These are phyloP conservation scores for Mobula hypostoma DNA, from an alignment of 2,113 vertebrate species.

Conservation along the genomic window DNA sequence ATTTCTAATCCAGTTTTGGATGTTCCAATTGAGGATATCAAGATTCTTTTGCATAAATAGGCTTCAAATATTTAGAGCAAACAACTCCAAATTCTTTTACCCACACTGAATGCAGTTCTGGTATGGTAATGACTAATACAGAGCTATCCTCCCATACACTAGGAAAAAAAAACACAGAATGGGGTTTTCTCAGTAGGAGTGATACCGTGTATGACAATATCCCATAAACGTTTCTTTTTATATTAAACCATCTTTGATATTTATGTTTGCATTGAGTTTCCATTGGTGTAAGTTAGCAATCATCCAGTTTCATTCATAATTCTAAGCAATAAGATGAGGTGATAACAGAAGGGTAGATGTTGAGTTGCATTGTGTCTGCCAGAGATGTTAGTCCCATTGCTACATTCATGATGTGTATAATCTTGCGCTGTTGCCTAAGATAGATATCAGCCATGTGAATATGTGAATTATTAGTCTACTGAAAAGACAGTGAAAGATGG, in stretches of 20 bases:
- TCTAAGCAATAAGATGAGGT: neutral
- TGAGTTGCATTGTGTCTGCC: neutral
- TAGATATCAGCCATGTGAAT: too few species aligned
- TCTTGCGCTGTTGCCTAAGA: neutral
- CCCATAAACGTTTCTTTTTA: neutral
- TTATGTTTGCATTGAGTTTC: neutral
- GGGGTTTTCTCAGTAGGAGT: constrained; percentile 15
- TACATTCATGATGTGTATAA: neutral
- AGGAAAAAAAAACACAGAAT: neutral
- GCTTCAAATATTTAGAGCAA: neutral
- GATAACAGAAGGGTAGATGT: neutral
- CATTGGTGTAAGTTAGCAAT: neutral
- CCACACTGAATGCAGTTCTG: neutral
- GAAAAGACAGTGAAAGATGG: neutral
- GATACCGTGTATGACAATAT: neutral
- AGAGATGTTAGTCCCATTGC: neutral
- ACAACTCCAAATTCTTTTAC: neutral
- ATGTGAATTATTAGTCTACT: neutral
- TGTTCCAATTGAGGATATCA: neutral
- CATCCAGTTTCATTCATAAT: neutral
- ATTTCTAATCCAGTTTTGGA: neutral
- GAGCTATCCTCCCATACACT: neutral
- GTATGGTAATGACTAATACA: neutral
- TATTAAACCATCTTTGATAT: neutral
- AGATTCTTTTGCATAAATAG: too few species aligned